Evolutionary conservation across 2,113 vertebrate species (phyloP).

Genomic region (Cyphomyrus discorhynchus): DNA sequence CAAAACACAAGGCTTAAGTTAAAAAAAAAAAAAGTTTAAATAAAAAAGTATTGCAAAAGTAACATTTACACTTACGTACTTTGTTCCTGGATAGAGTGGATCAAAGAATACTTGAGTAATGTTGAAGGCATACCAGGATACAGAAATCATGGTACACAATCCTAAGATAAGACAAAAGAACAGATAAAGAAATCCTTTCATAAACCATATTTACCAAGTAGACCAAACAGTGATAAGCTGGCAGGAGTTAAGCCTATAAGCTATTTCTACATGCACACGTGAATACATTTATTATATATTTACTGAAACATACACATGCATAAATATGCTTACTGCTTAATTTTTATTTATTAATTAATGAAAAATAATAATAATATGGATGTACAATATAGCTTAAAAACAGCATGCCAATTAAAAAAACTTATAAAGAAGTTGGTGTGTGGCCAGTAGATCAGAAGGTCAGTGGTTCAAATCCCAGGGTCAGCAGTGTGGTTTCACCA

Average conservation of each 20-base stretch:
- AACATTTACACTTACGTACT: slow-evolving; percentile 52
- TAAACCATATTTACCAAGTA: background rate
- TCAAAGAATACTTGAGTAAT: slow-evolving; percentile 80
- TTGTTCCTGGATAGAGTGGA: slow-evolving; percentile 65
- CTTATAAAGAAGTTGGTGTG: background rate
- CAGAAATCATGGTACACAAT: slow-evolving; percentile 71
- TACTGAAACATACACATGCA: background rate
- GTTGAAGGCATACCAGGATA: slow-evolving; percentile 83
- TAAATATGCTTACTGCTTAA: background rate
- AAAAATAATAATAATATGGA: background rate
- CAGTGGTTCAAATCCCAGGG: background rate
- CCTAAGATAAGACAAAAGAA: slow-evolving; percentile 49
- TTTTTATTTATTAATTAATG: background rate
- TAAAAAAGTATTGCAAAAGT: background rate
- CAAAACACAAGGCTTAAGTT: background rate
- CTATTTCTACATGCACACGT: background rate
- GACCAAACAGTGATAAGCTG: background rate
- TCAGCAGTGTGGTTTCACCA: background rate
- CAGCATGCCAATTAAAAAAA: background rate
- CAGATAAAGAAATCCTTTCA: background rate
- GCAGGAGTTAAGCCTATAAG: background rate
- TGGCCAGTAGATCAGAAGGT: background rate
- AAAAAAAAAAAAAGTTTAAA: background rate
- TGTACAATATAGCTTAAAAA: background rate
- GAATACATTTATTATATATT: background rate